Evolutionary conservation across 2,113 vertebrate genomes (phyloP), one percentile per base, ranked within the genome.

Genomic region (Catharus minimus): DNA sequence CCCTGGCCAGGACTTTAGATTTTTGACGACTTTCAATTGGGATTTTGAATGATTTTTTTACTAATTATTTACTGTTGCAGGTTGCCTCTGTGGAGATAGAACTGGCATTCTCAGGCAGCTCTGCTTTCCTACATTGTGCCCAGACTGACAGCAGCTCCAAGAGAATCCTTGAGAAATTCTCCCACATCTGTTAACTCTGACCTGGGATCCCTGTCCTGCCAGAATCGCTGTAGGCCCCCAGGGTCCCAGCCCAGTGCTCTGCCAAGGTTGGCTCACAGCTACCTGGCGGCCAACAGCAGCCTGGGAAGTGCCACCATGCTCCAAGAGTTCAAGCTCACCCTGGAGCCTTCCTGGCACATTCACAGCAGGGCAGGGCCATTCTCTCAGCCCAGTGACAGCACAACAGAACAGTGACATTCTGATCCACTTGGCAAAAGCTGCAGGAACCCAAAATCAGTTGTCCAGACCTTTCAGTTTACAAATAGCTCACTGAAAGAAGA

Each of bases 301-400:
- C 41, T 11, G 60, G 60, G 24, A 30, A 69, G 21, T n/a, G 39
- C 39, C 76, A 38, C 20, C 23, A 12, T 2, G 4, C n/a, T 69
- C 46, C 89, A 5, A 56, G 41, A 62, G 13, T 7, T 50, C 27
- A 41, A 28, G 26, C 47, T 67, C 15, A 0, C 15, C 75, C 62
- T 6, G 21, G 19, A 81, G 5, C 23, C 43, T 41, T 46, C 53
- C 69, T 15, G 3, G 41, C 66, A 47, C 33, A 1, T 5, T 38
- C 18, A 6, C 6, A 20, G 30, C 1, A 0, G 4, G 65, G n/a
- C 68, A n/a, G n/a, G 11, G 19, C 38, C 0, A 0, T 9, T 32
- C 52, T 46, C 69, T 58, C 57, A 82, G 44, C 69, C 44, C 44
- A 12, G 13, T 8, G 20, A 24, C 9, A 27, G 8, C 15, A 56